Percentiles rank a stretch among this genome's conserved stretches.
These are phyloP conservation scores for Caerostris darwini DNA, from an alignment of 1,140 invertebrate genomes.

Conservation along the genomic window DNA sequence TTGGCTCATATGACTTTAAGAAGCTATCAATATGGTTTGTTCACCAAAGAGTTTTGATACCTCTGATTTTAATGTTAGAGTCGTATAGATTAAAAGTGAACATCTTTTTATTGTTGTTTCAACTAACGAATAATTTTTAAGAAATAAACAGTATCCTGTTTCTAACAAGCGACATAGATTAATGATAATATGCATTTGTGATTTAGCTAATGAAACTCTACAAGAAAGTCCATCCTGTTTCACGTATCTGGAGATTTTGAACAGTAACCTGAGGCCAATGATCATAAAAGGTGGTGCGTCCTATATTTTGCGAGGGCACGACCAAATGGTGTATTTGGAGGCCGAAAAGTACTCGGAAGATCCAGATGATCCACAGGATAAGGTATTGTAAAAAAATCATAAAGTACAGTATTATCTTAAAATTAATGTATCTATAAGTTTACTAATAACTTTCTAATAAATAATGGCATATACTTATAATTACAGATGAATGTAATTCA, in stretches of 20 bases:
- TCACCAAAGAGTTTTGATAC: no score
- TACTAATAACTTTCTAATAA: no score
- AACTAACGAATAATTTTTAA: background rate
- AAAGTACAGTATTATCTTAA: no score
- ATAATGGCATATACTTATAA: no score
- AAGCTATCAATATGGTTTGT: no score
- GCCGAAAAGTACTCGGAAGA: slow-evolving; percentile 81
- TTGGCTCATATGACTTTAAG: no score
- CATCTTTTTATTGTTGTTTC: no score
- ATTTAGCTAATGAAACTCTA: slow-evolving; percentile 13
- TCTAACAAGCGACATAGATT: background rate
- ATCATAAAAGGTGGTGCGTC: slow-evolving; percentile 80
- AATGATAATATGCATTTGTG: background rate
- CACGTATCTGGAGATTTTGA: slow-evolving; percentile 80
- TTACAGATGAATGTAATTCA: no score
- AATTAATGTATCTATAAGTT: no score
- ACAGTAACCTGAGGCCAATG: slow-evolving; percentile 79
- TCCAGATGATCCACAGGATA: slow-evolving; percentile 80
- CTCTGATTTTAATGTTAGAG: no score
- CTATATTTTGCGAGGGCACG: slow-evolving; percentile 79
- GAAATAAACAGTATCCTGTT: no score
- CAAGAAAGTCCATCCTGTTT: slow-evolving; percentile 41
- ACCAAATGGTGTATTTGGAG: slow-evolving; percentile 79
- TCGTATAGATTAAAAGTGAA: no score
- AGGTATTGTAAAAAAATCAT: slow-evolving; percentile 45